These are phyloP conservation scores for Himalopsyche japonica DNA, from an alignment of 2,888 invertebrate genomes.

Conservation along the genomic window DNA sequence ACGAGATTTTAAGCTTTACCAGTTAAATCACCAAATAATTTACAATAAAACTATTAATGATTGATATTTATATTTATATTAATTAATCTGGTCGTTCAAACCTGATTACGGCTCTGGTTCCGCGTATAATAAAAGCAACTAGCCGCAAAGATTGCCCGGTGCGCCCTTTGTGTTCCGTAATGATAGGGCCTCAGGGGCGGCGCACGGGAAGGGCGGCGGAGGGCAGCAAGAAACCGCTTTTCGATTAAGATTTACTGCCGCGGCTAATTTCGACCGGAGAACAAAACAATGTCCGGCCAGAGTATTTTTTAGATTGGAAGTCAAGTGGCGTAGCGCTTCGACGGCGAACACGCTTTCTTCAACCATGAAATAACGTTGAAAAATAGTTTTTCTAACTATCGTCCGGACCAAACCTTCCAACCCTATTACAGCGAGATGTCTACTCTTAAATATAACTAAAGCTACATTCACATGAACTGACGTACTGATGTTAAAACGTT, in stretches of 20 bases:
- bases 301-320: not conserved
- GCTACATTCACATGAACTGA: not conserved
- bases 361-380: not conserved
- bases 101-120: not conserved
- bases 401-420: not conserved
- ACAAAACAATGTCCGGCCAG: not conserved
- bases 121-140: slow-evolving; percentile 17
- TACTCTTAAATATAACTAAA: not conserved
- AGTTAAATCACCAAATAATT: no score
- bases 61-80: no score
- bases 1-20: no score
- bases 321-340: not conserved
- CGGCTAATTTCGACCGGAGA: not conserved
- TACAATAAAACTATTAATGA: no score
- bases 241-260: slow-evolving; percentile 10
- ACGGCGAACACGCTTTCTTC: not conserved
- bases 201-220: not conserved
- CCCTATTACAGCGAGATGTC: not conserved
- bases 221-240: not conserved
- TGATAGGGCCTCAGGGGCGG: not conserved
- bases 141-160: slow-evolving; percentile 16
- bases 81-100: no score
- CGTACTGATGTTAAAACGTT: no score
- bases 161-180: not conserved
- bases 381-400: not conserved